These are phyloP conservation scores for Rutilus rutilus DNA, from an alignment of 2,113 vertebrate genomes.

Conservation along the genomic window DNA sequence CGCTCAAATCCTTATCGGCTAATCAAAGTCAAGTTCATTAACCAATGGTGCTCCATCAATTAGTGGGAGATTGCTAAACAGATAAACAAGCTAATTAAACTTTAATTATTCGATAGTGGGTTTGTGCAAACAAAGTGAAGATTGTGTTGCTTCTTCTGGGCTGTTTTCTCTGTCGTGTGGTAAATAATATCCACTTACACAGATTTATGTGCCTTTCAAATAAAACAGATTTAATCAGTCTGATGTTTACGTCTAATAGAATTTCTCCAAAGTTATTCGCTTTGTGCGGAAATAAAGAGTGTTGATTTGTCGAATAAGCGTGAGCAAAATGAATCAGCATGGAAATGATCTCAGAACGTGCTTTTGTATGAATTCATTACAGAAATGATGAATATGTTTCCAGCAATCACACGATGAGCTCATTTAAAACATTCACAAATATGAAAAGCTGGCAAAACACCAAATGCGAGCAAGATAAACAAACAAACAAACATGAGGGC, in stretches of 20 bases:
- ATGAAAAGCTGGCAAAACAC: not conserved
- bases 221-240: not conserved
- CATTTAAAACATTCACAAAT: not conserved
- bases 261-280: not conserved
- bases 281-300: not conserved
- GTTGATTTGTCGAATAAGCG: not conserved
- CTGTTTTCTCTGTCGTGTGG: not conserved
- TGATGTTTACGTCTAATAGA: not conserved
- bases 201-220: not conserved
- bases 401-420: not conserved
- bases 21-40: slow-evolving; percentile 55
- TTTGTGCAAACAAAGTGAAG: slow-evolving; percentile 33
- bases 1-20: slow-evolving; percentile 37
- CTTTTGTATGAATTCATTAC: not conserved
- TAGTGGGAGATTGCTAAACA: slow-evolving; percentile 32
- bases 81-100: slow-evolving; percentile 48
- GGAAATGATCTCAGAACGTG: not conserved
- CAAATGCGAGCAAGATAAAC: not conserved
- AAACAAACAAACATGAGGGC: not conserved
- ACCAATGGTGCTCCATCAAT: slow-evolving; percentile 36
- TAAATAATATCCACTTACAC: not conserved
- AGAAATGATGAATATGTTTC: not conserved
- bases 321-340: not conserved
- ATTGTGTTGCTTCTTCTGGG: not conserved
- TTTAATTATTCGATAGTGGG: slow-evolving; percentile 50